A percentile compares a stretch with the other conserved stretches of the same genome.
These are phyloP conservation scores for Botrylloides violaceus DNA, from an alignment of 23 tunicate species.

Conservation along the genomic window DNA sequence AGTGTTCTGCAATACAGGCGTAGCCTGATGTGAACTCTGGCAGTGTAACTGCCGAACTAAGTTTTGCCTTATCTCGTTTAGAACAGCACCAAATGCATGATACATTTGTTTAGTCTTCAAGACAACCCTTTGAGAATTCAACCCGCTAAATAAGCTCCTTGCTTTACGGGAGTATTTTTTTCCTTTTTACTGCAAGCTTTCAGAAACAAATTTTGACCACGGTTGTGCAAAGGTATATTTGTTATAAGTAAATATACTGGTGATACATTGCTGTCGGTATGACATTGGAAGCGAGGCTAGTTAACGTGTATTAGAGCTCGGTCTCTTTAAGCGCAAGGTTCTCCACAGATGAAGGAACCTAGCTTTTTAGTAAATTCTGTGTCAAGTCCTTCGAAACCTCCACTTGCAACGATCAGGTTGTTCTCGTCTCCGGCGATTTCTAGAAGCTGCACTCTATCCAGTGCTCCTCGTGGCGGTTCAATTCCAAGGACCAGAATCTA, in stretches of 20 bases:
- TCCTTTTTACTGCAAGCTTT: neutral
- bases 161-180: neutral
- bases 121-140: neutral
- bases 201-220: neutral
- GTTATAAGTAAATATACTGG: neutral
- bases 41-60: neutral
- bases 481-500: slow-evolving; percentile 52
- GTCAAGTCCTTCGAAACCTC: slow-evolving; percentile 17
- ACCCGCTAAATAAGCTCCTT: neutral
- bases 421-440: slow-evolving; percentile 39
- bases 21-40: too few species aligned
- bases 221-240: neutral
- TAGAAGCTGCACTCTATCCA: slow-evolving; percentile 31
- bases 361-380: neutral
- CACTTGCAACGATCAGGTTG: slow-evolving; percentile 44
- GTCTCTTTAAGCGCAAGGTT: slow-evolving; percentile 11
- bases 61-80: neutral
- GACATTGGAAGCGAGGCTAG: too few species aligned
- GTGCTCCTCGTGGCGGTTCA: slow-evolving; percentile 38
- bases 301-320: too few species aligned
- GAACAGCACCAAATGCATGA: neutral
- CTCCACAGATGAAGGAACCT: slow-evolving; percentile 18
- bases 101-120: neutral
- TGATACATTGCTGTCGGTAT: too few species aligned
- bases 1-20: too few species aligned